Base-by-base conservation (phyloP, 2,113 vertebrate genomes). In the Lagenorhynchus albirostris region DNA sequence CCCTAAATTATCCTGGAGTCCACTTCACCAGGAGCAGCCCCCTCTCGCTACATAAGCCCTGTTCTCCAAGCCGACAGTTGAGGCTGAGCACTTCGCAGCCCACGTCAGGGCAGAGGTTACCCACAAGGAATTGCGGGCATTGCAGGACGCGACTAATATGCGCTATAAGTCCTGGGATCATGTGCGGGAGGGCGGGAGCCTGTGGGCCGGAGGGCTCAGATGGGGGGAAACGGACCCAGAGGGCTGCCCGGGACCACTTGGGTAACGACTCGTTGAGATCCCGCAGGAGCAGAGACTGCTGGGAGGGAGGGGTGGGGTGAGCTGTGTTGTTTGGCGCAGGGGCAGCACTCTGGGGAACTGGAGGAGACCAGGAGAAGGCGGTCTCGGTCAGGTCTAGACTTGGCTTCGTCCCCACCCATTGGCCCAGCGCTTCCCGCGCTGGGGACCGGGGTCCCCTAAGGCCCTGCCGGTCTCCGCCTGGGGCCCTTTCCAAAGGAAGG, bases 401-500 rank as follows among this genome's bases (percentile, higher is more conserved):
- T 81, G 55, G 33, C 74, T 29, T 44, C 47, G 23, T 67, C 63
- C 17, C n/a, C 23, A 1, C 15, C n/a, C 33, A n/a, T 82, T n/a
- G n/a, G 21, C 14, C n/a, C 53, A 6, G 62, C 41, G 17, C 6
- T 71, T 25, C 8, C 10, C 13, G 14, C 1, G 23, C 0, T 5
- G 74, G 31, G 55, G 23, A 0, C 11, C 60, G 58, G 31, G 44
- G 44, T 58, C 55, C 47, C 6, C 6, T 31, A 25, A 17, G 31
- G 12, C 12, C 3, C 18, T 44, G 26, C 58, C 44, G 23, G 60
- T 47, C 21, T 90, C 36, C 21, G 12, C 36, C n/a, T 1, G 23
- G 47, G 58, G 29, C 1, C n/a, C 25, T 47, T 65, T 23, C n/a
- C 11, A 41, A 21, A 2, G 58, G 17, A 58, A 94, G 33, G 31